Evolutionary conservation across 2,888 invertebrate species (phyloP), one percentile per base, ranked within the genome.

Genomic region (Adelognathus sp.): DNA sequence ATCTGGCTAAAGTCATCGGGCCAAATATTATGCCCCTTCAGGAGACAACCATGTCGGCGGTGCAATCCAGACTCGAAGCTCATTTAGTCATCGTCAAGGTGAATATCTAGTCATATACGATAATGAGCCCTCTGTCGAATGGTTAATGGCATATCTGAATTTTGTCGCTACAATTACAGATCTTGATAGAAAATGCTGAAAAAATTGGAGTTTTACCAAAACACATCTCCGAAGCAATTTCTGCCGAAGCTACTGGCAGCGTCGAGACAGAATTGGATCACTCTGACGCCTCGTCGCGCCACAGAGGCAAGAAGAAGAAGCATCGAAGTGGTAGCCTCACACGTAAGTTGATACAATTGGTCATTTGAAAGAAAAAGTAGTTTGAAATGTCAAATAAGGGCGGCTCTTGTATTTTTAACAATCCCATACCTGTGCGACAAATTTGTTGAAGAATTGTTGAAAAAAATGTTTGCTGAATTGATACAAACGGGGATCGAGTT

Each of bases 271-370:
- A 90, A 63, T 82, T 90, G 50, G 86, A 91, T 77, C 69, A 83
- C 21, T 89, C 90, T 2, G 88, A 89, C 72, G 80, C 83, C 16
- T 81, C 82, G 14, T 80, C 83, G 36, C 86, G 84, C 56, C 73
- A 80, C 39, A 90, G 92, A 79, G 92, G 93, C 74, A 94, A 94
- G 84, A 93, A 93, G 87, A 95, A 95, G 89, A 97, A 96, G 91
- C 96, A 97, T 91, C 93, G 97, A 88, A 93, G 97, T 93, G 97
- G 97, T 85, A 97, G 97, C 84, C 93, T 97, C 83, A 97, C 97
- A 92, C 94, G 97, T 96, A 93, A 93, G 93, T 90, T 36, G 29
- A 18, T n/a, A 21, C 3, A 5, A 5, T 5, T 14, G 11, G n/a
- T n/a, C n/a, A n/a, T n/a, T n/a, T n/a, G n/a, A n/a, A n/a, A n/a